Conservation (phyloP, 2,797 vertebrate genomes). For the Thamnophis elegans region DNA sequence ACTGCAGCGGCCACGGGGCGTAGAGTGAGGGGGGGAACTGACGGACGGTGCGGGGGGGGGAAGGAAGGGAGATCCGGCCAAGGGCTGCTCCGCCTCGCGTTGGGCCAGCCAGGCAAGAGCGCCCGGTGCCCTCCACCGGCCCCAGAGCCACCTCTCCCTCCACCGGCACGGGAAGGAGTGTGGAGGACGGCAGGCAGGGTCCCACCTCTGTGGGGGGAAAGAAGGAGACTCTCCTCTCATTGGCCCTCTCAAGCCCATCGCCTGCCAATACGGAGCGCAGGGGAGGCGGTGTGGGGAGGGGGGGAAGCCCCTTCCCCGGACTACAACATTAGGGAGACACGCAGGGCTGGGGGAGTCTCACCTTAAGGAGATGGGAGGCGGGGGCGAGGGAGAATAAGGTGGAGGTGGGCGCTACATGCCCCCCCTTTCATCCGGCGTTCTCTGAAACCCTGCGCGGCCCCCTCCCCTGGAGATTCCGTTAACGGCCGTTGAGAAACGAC, state of each 20-base stretch:
- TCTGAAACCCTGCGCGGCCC: neutral
- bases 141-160: neutral
- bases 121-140: neutral
- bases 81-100: slow-evolving; percentile 4
- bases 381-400: neutral
- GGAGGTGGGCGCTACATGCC: neutral
- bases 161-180: neutral
- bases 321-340: neutral
- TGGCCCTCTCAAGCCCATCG: slow-evolving; percentile 7
- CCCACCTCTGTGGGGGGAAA: neutral
- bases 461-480: neutral
- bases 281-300: neutral
- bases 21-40: neutral
- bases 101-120: slow-evolving; percentile 16
- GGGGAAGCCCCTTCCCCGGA: neutral
- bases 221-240: slow-evolving; percentile 1
- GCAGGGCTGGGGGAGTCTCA: too few species aligned
- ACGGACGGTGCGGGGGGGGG: too few species aligned
- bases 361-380: neutral
- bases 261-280: slow-evolving; percentile 16
- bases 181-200: neutral
- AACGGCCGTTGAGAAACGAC: neutral
- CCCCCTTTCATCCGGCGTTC: neutral
- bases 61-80: neutral
- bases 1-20: neutral